Evolutionary conservation across 2,797 vertebrate genomes (phyloP), one percentile per base, ranked within the genome.

Genomic region (Malurus leucopterus): DNA sequence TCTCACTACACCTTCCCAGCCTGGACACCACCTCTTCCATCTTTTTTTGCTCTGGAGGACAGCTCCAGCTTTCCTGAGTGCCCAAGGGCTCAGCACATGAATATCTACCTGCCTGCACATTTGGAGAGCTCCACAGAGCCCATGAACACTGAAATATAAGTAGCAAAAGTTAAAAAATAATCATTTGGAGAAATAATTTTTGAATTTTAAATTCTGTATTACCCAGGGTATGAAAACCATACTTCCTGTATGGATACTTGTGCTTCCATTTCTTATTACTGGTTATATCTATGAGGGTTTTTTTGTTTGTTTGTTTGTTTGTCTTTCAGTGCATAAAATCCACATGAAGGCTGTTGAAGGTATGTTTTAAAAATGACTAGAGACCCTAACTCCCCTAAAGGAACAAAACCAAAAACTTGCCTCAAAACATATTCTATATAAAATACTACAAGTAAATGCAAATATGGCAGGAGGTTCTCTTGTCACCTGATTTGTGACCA

Each of bases 251-350:
- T 6, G 34, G 43, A 24, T 36, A 62, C 30, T 6, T 2, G 2
- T 7, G 6, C 26, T 84, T 88, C 41, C 15, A 46, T 36, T 59
- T 63, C 44, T 71, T 57, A 15, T 18, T 75, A 43, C 15, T 67
- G 2, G 0, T 51, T 83, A 74, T 3, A 53, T 1, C 6, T 6
- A 1, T 11, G 29, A 71, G 22, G 9, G 9, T 0, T 0, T 6
- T 27, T 34, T 8, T 34, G 34, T 34, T 8, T 15, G 9, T 15
- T 30, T 57, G 14, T 26, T 44, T 62, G 13, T 65, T 65, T 78
- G 22, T 18, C 23, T 67, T 50, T 29, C 59, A 27, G 18, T 9
- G 5, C 15, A 46, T 32, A 27, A 71, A 80, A 57, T 34, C 9
- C 10, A 64, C 27, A 19, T 4, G 8, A 75, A 67, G 11, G 8